Evolutionary conservation across 2,797 vertebrate species (phyloP), one percentile per base, ranked within the genome.

Genomic region (Philypnodon macrostomus): DNA sequence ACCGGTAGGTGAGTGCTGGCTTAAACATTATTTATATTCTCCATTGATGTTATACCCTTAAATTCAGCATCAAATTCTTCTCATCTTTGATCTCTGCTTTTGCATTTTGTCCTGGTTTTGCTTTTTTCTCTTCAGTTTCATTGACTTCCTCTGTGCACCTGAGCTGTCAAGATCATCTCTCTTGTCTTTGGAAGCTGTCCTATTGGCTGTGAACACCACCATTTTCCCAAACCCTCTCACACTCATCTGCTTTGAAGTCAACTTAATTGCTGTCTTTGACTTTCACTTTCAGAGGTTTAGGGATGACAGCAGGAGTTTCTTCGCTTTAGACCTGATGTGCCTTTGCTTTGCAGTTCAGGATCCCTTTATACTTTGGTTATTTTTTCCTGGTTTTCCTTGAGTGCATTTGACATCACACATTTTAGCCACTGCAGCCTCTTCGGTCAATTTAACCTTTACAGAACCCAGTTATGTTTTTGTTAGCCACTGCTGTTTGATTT

Each of bases 301-400:
- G 34, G 24, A 14, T 70, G 16, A 45, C 38, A 42, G 37, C 26
- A 1, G n/a, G 19, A 53, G 7, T 47, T 59, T 66, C 31, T 53
- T 46, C 3, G 14, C 18, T 39, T 61, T 37, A 34, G 9, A 6
- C 23, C 41, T 53, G 14, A 24, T 8, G 14, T 29, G 27, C 21
- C n/a, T 63, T 54, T 67, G 17, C 42, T 64, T 41, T 58, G 50
- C 63, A 12, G 27, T 58, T 51, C 47, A 24, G 16, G n/a, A n/a
- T n/a, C n/a, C n/a, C n/a, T n/a, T n/a, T n/a, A n/a, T n/a, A n/a
- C n/a, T n/a, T n/a, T n/a, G n/a, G n/a, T n/a, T n/a, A n/a, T n/a
- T n/a, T n/a, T n/a, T n/a, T n/a, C n/a, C n/a, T n/a, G n/a, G 18
- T 11, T 51, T 36, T 13, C 16, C 16, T 42, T 63, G 15, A 27